These are phyloP conservation scores for Vipera latastei DNA, from an alignment of 2,797 vertebrate species.

Conservation along the genomic window DNA sequence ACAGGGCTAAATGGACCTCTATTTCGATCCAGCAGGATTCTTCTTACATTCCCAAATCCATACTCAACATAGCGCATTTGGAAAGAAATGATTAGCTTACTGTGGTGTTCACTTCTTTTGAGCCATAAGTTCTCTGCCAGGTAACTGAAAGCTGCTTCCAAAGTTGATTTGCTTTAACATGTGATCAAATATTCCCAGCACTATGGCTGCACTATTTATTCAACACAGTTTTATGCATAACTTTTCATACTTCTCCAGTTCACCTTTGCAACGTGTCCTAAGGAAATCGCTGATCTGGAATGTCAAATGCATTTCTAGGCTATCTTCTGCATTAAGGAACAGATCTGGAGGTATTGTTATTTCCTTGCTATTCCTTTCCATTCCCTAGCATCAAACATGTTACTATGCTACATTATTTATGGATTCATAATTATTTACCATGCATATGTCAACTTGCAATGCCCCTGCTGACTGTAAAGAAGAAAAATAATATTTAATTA, in stretches of 20 bases:
- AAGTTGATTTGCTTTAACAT: slow-evolving; percentile 39
- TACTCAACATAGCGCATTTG: not conserved
- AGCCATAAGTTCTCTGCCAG: slow-evolving; percentile 20
- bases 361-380: slow-evolving; percentile 34
- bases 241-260: slow-evolving; percentile 46
- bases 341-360: slow-evolving; percentile 40
- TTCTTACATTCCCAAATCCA: not conserved
- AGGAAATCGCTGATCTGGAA: slow-evolving; percentile 38
- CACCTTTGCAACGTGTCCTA: slow-evolving; percentile 18
- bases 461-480: slow-evolving; percentile 60
- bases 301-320: slow-evolving; percentile 42
- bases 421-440: slow-evolving; percentile 63
- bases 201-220: slow-evolving; percentile 42
- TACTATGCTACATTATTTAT: slow-evolving; percentile 67
- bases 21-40: not conserved
- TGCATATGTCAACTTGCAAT: slow-evolving; percentile 64
- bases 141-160: slow-evolving; percentile 30
- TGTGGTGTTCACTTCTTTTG: accelerated
- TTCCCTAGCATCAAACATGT: slow-evolving; percentile 52
- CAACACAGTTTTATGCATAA: slow-evolving; percentile 28
- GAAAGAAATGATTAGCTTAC: not conserved
- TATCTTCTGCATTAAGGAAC: slow-evolving; percentile 39
- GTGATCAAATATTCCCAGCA: slow-evolving; percentile 41
- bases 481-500: slow-evolving; percentile 65
- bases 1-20: not conserved